Base-by-base conservation (phyloP, 2,113 vertebrate genomes). In the Morone chrysops region DNA sequence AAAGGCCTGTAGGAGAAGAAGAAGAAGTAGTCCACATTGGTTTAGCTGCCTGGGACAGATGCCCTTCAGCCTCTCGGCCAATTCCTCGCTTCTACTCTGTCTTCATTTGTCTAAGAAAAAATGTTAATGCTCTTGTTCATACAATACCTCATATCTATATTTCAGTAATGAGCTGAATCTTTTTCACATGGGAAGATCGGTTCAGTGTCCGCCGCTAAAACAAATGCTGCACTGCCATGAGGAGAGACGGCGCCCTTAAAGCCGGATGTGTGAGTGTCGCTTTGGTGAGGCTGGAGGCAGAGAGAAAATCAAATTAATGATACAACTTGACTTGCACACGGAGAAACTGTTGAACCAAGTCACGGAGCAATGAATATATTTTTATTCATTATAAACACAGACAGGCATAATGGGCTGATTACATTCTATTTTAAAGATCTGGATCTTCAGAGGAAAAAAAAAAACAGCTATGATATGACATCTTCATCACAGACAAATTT, bases 331-430 rank as follows among this genome's bases (percentile, higher is more conserved):
- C 70, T 83, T 82, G 48, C 22, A 56, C 78, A 76, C 57, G 63
- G 86, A 82, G 89, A 88, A 91, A 87, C 76, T 83, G 89, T 84
- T 91, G 83, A 92, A 90, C 71, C 81, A 65, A 86, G 61, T 67
- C 54, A 87, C 88, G 74, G 57, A 87, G 82, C 20, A 68, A 87
- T 84, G 80, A 84, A 85, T 79, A 86, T 71, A 85, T 91, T 90
- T 87, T 90, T 90, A 77, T 73, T 50, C 5, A 90, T 75, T 74
- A 87, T 89, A 89, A 93, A 90, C 85, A 90, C 60, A 87, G 84
- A 84, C 60, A 78, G 76, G 43, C 59, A 75, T 84, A 87, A 85
- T 78, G 67, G 78, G 70, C 38, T 86, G 57, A 48, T 92, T 85
- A 83, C 82, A 70, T 85, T 86, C 74, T 87, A 63, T 89, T 75